Percentiles rank a stretch among this genome's conserved stretches.
Conservation (phyloP, 2,113 vertebrate genomes). For the Ailuropoda melanoleuca region DNA sequence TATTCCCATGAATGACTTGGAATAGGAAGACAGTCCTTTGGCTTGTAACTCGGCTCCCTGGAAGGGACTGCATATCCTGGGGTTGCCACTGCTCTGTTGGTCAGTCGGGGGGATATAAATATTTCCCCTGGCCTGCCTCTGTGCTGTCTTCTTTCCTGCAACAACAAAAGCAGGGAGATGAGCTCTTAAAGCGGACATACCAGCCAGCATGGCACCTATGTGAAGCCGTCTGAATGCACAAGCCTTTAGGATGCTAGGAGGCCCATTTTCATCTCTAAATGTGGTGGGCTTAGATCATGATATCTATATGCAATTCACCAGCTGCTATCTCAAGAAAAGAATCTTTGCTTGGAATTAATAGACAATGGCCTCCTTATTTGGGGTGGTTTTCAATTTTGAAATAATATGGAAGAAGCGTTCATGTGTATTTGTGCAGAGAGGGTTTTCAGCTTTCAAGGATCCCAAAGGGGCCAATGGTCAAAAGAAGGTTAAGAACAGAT, state of each 20-base stretch:
- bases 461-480: neutral
- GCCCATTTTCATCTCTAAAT: neutral
- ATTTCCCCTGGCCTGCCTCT: neutral
- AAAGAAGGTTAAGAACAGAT: neutral
- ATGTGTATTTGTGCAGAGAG: neutral
- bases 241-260: neutral
- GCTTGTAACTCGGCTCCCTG: neutral
- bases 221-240: neutral
- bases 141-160: conserved; percentile 49
- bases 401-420: neutral
- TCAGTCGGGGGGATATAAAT: neutral
- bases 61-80: neutral
- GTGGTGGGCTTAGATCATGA: neutral
- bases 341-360: neutral
- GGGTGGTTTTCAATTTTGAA: neutral
- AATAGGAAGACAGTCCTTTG: neutral
- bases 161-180: neutral
- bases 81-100: neutral
- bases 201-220: neutral
- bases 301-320: neutral
- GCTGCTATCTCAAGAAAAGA: neutral
- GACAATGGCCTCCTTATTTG: neutral
- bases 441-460: neutral
- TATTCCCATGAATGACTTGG: neutral
- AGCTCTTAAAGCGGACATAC: neutral